A percentile compares a stretch with the other conserved stretches of the same genome.
Conservation (phyloP, 2,113 vertebrate species). For the Notothenia rossii region DNA sequence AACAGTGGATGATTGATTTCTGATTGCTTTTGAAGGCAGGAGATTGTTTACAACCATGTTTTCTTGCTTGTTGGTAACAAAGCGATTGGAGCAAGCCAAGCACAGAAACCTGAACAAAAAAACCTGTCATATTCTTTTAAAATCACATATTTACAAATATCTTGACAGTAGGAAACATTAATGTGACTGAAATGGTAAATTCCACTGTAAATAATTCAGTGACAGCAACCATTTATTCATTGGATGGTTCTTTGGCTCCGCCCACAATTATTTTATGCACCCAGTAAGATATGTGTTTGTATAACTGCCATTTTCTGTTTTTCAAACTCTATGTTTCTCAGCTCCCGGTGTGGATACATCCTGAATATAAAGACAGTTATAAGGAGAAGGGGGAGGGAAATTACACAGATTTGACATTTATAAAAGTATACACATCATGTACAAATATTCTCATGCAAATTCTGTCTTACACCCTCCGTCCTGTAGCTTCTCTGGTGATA, state of each 20-base stretch:
- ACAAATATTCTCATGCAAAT: neutral
- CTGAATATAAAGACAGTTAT: neutral
- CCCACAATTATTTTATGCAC: neutral
- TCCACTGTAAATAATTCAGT: constrained; percentile 59
- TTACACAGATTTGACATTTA: neutral
- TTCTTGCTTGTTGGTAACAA: neutral
- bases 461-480: neutral
- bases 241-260: constrained; percentile 10
- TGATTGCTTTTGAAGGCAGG: neutral
- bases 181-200: constrained; percentile 58
- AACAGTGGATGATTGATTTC: neutral
- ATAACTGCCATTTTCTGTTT: constrained; percentile 16
- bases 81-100: neutral
- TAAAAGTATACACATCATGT: neutral
- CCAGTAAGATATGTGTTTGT: constrained; percentile 19
- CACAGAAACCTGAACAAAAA: neutral
- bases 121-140: neutral
- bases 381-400: too few relatives aligned
- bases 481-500: constrained; percentile 8
- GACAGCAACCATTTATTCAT: constrained; percentile 30
- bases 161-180: constrained; percentile 14
- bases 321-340: neutral
- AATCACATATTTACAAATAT: neutral
- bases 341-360: neutral
- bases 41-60: neutral